Evolutionary conservation across 2,113 vertebrate genomes (phyloP).

Genomic region (Crocuta crocuta): DNA sequence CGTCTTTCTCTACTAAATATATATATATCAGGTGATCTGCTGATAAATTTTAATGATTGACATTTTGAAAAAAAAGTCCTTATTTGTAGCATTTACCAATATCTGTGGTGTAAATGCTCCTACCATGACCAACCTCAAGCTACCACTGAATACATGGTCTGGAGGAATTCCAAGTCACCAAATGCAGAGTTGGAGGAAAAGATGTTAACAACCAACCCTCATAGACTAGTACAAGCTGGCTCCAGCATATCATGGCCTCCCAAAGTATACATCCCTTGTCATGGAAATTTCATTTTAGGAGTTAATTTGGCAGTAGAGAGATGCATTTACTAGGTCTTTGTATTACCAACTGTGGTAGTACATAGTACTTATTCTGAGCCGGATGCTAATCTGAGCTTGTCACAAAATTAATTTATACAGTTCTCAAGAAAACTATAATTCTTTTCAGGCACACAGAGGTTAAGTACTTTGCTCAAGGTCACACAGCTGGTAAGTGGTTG

Average conservation of each 20-base stretch:
- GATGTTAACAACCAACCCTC: neutral
- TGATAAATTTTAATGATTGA: neutral
- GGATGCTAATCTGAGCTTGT: neutral
- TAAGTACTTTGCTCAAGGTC: neutral
- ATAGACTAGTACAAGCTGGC: neutral
- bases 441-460: neutral
- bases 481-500: neutral
- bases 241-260: neutral
- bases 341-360: neutral
- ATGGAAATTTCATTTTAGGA: neutral
- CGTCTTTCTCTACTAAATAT: neutral
- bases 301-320: neutral
- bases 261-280: neutral
- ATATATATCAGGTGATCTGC: neutral
- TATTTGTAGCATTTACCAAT: neutral
- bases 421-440: neutral
- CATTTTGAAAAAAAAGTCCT: neutral
- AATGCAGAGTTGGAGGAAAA: neutral
- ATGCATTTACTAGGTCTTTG: neutral
- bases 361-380: neutral
- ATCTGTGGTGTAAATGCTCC: neutral
- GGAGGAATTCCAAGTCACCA: neutral
- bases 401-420: neutral
- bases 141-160: neutral
- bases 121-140: neutral